Evolutionary conservation across 2,113 vertebrate genomes (phyloP).

Genomic region (human (Homo sapiens)): DNA sequence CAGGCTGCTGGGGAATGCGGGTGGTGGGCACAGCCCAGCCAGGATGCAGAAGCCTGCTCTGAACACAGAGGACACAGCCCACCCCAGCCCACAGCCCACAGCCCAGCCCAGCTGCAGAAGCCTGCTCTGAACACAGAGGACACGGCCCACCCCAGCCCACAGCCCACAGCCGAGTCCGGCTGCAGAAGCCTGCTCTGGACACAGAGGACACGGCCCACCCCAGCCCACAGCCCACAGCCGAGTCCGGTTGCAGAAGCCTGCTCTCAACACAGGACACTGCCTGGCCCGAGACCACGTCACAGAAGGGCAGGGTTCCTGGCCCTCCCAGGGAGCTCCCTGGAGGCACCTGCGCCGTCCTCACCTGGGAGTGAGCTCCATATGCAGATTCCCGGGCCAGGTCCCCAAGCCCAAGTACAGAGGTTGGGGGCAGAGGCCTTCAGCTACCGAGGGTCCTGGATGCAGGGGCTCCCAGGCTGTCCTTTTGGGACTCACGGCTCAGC

Average conservation of each 20-base stretch:
- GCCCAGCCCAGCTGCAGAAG: neutral
- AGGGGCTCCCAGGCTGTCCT: neutral
- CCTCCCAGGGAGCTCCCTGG: neutral
- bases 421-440: neutral
- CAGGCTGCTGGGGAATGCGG: fast-evolving
- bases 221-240: too few species aligned
- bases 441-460: neutral
- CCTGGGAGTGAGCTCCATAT: neutral
- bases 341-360: fast-evolving
- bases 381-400: neutral
- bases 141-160: too few species aligned
- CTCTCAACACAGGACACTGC: too few species aligned
- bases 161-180: too few species aligned
- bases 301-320: fast-evolving
- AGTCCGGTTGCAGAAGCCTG: too few species aligned
- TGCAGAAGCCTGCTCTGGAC: too few species aligned
- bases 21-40: too few species aligned
- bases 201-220: too few species aligned
- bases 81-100: neutral
- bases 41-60: too few species aligned
- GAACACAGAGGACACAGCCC: too few species aligned
- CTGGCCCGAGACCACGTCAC: fast-evolving
- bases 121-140: neutral
- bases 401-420: too few species aligned
- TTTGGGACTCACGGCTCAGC: neutral